A percentile compares a stretch with the other conserved stretches of the same genome.
These are phyloP conservation scores for Tortricodes alternella DNA, from an alignment of 2,888 invertebrate genomes.

Conservation along the genomic window DNA sequence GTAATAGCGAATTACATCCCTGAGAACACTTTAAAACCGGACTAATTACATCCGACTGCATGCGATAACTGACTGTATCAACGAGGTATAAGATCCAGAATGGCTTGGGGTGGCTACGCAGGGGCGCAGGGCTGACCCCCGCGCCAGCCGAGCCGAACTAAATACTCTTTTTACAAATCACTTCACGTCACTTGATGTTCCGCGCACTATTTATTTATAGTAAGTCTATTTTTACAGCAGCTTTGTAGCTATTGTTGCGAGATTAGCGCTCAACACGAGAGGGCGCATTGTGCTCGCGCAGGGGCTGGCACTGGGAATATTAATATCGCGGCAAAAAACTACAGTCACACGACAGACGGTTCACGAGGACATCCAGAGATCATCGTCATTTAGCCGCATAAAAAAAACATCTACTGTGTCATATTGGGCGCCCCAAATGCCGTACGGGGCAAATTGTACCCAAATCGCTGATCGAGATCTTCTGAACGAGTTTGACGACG, in stretches of 20 bases:
- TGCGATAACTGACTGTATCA: slow-evolving; percentile 32
- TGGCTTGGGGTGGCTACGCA: slow-evolving; percentile 17
- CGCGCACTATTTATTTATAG: slow-evolving; percentile 68
- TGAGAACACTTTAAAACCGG: slow-evolving; percentile 36
- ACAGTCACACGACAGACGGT: not conserved
- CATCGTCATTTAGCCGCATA: no score
- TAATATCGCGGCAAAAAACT: not conserved
- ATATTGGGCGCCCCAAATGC: no score
- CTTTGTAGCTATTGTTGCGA: slow-evolving; percentile 54
- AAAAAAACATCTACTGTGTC: no score
- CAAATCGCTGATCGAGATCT: no score
- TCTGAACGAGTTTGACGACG: no score
- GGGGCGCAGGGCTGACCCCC: slow-evolving; percentile 33
- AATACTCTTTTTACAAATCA: slow-evolving; percentile 62
- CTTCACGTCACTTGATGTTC: slow-evolving; percentile 68
- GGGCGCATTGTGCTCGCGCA: not conserved
- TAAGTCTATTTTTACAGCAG: slow-evolving; percentile 69
- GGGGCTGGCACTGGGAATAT: not conserved
- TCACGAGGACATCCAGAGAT: no score
- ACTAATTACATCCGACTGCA: slow-evolving; percentile 39
- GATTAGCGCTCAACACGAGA: slow-evolving; percentile 16
- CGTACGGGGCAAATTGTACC: no score
- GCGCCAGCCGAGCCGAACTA: slow-evolving; percentile 38
- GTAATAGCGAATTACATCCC: slow-evolving; percentile 38
- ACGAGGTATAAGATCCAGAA: slow-evolving; percentile 30